phyloP scores from a whole-genome alignment of 92 coral and sea anemone species.

The Parazoanthus darwini region DNA sequence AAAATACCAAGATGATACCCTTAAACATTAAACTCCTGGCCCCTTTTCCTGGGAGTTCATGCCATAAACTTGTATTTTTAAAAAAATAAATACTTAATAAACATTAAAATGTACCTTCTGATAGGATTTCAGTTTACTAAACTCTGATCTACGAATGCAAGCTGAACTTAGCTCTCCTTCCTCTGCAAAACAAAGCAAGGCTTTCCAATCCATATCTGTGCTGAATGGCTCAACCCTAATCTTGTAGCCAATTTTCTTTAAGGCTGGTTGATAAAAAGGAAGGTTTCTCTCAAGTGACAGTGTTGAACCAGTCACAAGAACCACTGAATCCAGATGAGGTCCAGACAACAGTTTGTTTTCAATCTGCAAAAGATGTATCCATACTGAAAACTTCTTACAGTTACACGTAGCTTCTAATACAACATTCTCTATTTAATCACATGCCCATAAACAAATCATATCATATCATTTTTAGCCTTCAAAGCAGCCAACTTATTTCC shows the following conservation, averaged over 20 bases:
- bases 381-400: neutral
- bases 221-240: neutral
- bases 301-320: constrained; percentile 9
- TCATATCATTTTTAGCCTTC: too few species aligned
- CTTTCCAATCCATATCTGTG: constrained; percentile 1
- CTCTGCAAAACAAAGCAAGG: constrained; percentile 26
- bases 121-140: constrained; percentile 10
- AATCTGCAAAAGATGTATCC: constrained; percentile 4
- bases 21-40: too few species aligned
- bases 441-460: too few species aligned
- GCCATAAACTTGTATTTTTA: too few species aligned
- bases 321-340: neutral
- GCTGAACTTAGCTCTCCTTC: constrained; percentile 6
- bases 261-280: constrained; percentile 29
- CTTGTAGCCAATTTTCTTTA: constrained; percentile 13
- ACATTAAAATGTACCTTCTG: constrained; percentile 22
- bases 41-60: too few species aligned
- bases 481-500: too few species aligned
- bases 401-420: too few species aligned
- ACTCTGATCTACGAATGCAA: constrained; percentile 30
- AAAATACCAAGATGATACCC: too few species aligned
- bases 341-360: constrained; percentile 22
- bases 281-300: constrained; percentile 14
- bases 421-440: too few species aligned
- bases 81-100: too few species aligned